Conservation (phyloP, 2,797 vertebrate species). For the Arctocebus calabarensis region DNA sequence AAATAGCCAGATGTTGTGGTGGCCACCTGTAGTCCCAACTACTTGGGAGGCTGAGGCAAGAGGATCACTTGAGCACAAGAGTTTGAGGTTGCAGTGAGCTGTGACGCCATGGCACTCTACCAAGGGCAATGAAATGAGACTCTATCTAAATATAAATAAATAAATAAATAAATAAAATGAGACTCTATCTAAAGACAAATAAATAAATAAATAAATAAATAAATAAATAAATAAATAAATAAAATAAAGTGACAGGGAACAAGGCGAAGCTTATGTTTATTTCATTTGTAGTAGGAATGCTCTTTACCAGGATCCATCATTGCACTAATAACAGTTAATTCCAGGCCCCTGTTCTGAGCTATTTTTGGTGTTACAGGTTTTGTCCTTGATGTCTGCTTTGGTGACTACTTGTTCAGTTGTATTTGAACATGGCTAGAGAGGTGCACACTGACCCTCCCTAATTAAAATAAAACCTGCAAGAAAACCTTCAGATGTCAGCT, state of each 20-base stretch:
- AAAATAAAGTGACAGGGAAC: not conserved
- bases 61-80: too few species aligned
- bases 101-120: too few species aligned
- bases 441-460: not conserved
- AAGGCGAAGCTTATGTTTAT: not conserved
- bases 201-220: too few species aligned
- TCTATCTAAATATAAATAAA: too few species aligned
- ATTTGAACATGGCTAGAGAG: constrained; percentile 10
- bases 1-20: too few species aligned
- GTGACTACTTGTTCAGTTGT: not conserved
- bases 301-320: not conserved
- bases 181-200: too few species aligned
- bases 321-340: not conserved
- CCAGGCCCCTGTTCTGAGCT: not conserved
- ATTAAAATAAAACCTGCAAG: not conserved
- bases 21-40: too few species aligned
- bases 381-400: not conserved
- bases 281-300: not conserved
- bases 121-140: too few species aligned
- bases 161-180: too few species aligned
- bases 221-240: too few species aligned
- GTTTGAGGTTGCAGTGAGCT: too few species aligned
- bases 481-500: not conserved
- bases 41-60: too few species aligned
- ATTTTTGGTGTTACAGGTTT: not conserved